A percentile compares a stretch with the other conserved stretches of the same genome.
Evolutionary conservation across 2,797 vertebrate species (phyloP).

Genomic region (Micropoecilia bifurca): DNA sequence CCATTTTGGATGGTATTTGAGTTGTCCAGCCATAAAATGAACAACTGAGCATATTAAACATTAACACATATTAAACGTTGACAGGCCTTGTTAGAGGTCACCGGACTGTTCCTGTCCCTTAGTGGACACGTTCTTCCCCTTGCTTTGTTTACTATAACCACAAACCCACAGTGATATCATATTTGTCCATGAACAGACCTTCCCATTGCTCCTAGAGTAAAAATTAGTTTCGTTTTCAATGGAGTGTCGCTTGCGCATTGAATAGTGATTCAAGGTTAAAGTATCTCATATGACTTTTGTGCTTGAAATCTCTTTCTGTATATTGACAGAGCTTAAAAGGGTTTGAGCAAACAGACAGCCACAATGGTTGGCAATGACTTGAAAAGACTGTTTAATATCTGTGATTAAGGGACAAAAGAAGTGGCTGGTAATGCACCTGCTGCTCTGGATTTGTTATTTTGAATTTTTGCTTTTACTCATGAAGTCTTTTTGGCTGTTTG

Average conservation of each 20-base stretch:
- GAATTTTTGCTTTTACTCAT: not conserved
- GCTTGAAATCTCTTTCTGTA: not conserved
- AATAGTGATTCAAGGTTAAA: not conserved
- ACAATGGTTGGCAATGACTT: not conserved
- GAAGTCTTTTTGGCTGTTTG: not conserved
- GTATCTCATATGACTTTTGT: not conserved
- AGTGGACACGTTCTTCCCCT: not conserved
- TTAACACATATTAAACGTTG: not conserved
- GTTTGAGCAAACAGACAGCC: not conserved
- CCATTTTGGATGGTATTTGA: not conserved
- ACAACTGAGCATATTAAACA: not conserved
- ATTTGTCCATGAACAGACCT: not conserved
- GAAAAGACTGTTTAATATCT: not conserved
- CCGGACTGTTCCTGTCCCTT: not conserved
- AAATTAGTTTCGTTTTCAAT: not conserved
- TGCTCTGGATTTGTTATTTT: not conserved
- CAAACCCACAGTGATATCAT: conserved; percentile 5
- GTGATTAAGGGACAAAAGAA: not conserved
- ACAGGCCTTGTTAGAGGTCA: conserved; percentile 1
- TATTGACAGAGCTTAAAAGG: not conserved
- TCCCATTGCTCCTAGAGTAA: not conserved
- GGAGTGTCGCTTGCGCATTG: not conserved
- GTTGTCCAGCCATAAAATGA: not conserved
- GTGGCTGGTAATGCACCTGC: not conserved
- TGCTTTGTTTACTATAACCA: conserved; percentile 33